Base-by-base conservation (phyloP, 2,113 vertebrate genomes). In the Symphodus melops region DNA sequence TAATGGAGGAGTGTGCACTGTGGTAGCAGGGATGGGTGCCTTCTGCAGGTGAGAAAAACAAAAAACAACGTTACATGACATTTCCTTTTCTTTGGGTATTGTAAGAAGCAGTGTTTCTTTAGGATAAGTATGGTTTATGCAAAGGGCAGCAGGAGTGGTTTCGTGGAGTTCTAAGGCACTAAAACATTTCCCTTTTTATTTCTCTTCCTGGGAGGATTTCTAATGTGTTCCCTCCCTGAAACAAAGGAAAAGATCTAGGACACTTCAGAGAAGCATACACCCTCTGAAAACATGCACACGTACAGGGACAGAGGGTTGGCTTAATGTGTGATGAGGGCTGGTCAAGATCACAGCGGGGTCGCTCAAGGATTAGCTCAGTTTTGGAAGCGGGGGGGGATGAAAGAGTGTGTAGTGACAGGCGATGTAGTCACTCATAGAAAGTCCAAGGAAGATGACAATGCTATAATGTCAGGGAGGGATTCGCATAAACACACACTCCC, bases 1-100 rank as follows among this genome's bases (percentile, higher is more conserved):
- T 55, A 93, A 93, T 17, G 88, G 89, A 68, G 92, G 92, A 3
- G 83, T 92, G 56, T 93, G 92, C 51, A 92, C 89, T 0, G 88
- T 92, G 39, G 89, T 91, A 53, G 73, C 88, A 5, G 92, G 91
- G 41, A 74, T 82, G 59, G 89, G 91, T 62, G 91, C 91, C 17
- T 93, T 93, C 77, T 93, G 92, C 87, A 91, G 92, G 92, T 93
- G 65, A 86, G 73, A 63, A 39, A 62, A 49, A 37, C 56, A 42
- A 12, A 61, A 58, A 62, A 44, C 9, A 44, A 44, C 12, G 3
- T 46, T 19, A 68, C 16, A 66, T 14, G 25, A 23, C 52, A 16
- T 25, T 25, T 16, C 6, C 16, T 48, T 48, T 4, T 17, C 5
- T 1, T 23, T 44, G 8, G 3, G 2, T 51, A n/a, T 28, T 70